phyloP scores from a whole-genome alignment of 2,797 vertebrate genomes.

The Sphenodon punctatus region DNA sequence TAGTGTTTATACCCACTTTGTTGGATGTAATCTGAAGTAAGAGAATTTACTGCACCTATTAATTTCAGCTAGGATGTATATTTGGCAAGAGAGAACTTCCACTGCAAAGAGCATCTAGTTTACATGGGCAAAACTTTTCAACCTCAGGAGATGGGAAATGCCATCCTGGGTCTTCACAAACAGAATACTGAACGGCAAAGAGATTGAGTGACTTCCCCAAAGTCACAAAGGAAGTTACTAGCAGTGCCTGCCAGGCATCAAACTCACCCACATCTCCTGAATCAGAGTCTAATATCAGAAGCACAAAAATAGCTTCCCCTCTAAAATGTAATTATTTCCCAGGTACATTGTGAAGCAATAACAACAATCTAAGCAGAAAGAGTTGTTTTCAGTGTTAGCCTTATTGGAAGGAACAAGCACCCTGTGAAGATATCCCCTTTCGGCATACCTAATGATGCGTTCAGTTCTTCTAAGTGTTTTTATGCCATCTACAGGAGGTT shows the following conservation, averaged over 20 bases:
- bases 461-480: slow-evolving; percentile 21
- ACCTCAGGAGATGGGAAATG: no score
- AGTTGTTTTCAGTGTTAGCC: neutral
- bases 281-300: neutral
- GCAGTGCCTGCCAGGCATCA: neutral
- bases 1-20: no score
- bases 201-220: no score
- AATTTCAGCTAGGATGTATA: no score
- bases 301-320: neutral
- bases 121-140: no score
- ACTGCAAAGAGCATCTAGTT: neutral
- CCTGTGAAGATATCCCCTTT: neutral
- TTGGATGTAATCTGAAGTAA: no score
- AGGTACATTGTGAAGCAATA: neutral
- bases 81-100: neutral
- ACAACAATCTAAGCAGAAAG: neutral
- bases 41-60: no score
- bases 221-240: neutral
- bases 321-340: neutral
- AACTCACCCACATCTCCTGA: neutral
- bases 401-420: neutral
- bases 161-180: no score
- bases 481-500: slow-evolving; percentile 50
- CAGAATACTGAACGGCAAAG: no score
- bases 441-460: neutral